phyloP scores from a whole-genome alignment of 1,140 invertebrate species.

The Cherax quadricarinatus region DNA sequence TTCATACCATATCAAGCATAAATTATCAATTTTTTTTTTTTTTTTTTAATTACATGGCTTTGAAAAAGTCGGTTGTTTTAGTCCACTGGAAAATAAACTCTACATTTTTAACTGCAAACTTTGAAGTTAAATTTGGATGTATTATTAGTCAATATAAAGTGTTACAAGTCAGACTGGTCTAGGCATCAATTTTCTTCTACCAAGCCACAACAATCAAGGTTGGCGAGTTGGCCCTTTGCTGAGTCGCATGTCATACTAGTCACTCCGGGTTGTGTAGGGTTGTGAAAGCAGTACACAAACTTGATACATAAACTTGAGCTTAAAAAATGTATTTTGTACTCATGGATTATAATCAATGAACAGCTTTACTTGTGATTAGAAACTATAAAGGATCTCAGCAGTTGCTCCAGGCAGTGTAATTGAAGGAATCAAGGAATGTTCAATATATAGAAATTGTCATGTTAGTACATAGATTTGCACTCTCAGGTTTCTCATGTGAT shows the following conservation, averaged over 20 bases:
- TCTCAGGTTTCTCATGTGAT: conserved; percentile 69
- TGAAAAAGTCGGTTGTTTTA: background rate
- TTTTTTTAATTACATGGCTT: background rate
- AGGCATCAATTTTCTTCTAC: conserved; percentile 58
- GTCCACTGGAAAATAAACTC: background rate
- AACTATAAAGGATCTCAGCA: conserved; percentile 32
- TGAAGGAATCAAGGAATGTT: background rate
- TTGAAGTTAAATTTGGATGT: background rate
- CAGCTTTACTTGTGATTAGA: conserved; percentile 21
- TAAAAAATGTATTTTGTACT: background rate
- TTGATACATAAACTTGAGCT: background rate
- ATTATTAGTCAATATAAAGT: background rate
- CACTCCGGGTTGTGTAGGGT: conserved; percentile 55
- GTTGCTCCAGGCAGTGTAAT: conserved; percentile 27
- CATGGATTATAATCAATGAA: background rate
- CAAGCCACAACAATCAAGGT: conserved; percentile 35
- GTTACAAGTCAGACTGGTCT: background rate
- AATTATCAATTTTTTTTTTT: background rate
- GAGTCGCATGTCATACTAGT: conserved; percentile 57
- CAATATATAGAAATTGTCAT: conserved; percentile 30
- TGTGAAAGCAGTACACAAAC: conserved; percentile 31
- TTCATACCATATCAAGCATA: background rate
- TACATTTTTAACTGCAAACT: conserved; percentile 14
- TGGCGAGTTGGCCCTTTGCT: conserved; percentile 20
- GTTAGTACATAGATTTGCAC: conserved; percentile 49